Evolutionary conservation across 2,888 invertebrate species (phyloP).

Genomic region (Acrobasis consociella): DNA sequence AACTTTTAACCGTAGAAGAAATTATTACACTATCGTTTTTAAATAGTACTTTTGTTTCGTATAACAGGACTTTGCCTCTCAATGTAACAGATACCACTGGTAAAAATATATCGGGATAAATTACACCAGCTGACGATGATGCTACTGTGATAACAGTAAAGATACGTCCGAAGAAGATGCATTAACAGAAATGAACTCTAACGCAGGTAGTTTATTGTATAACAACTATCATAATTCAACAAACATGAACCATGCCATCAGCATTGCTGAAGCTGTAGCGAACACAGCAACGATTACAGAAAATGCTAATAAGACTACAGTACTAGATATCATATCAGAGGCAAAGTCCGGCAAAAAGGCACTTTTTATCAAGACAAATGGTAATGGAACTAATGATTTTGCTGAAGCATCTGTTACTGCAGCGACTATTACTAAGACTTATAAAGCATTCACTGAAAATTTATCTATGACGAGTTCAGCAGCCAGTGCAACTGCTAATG

Average conservation of each 20-base stretch:
- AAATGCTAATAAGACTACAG: background rate
- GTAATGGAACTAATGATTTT: conserved; percentile 4
- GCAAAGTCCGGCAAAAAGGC: background rate
- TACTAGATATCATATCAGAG: conserved; percentile 2
- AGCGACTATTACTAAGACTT: background rate
- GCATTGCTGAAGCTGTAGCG: background rate
- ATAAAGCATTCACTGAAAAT: conserved; percentile 1
- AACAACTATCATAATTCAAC: conserved; percentile 3
- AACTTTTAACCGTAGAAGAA: conserved; percentile 7
- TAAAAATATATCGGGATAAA: background rate
- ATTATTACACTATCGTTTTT: background rate
- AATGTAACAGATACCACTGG: background rate
- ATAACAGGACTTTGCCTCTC: background rate
- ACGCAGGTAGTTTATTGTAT: background rate
- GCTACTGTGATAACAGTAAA: conserved; percentile 7
- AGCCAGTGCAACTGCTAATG: background rate
- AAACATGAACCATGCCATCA: background rate
- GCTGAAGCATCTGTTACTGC: conserved; percentile 8
- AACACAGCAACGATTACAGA: background rate
- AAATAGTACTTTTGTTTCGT: background rate
- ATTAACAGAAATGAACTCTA: background rate
- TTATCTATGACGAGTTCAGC: conserved; percentile 4
- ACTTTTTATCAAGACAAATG: conserved; percentile 2
- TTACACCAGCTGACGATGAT: conserved; percentile 5
- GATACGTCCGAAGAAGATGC: conserved; percentile 1